Base-by-base conservation (phyloP, 2,888 invertebrate genomes). In the Gibbula magus region DNA sequence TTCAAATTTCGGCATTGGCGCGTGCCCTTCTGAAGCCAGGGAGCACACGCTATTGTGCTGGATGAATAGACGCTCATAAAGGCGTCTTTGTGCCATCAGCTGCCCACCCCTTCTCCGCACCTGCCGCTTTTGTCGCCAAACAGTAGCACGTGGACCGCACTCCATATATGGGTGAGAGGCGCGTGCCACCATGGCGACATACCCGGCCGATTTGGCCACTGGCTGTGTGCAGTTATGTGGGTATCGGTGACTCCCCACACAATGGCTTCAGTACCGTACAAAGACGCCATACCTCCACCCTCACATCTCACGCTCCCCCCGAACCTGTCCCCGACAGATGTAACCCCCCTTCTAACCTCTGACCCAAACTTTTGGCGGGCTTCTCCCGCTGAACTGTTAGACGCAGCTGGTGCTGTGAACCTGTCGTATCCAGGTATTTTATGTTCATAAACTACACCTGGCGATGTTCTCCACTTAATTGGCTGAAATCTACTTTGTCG, bases 41-140 rank as follows among this genome's bases (percentile, higher is more conserved):
- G 75, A 66, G 54, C 61, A 56, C 22, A 22, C 29, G 53, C 75
- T 76, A 73, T 78, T 78, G 81, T 74, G 18, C 29, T 61, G 53
- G 61, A 66, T 79, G 75, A 75, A 75, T 66, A 35, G 75, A 20
- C 22, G 53, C 25, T 45, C 80, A 76, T 67, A 74, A 80, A 78
- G 39, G 77, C 77, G 76, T 76, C 81, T 80, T 80, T 82, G 82
- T 82, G 73, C 51, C 51, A 61, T 80, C 82, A 82, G 82, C 82
- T 82, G 82, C 77, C 70, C 67, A 39, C 45, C n/a, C 73, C 25
- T 39, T 29, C 56, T 35, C 45, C 51, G 80, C 82, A 82, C 82
- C 82, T 82, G 80, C 80, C 79, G 20, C 22, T 52, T 53, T 82
- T 79, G 78, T 78, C 25, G 67, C 77, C 73, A 52, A 29, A 70